phyloP scores from a whole-genome alignment of 2,888 invertebrate genomes.

The Habroteleia sp. region DNA sequence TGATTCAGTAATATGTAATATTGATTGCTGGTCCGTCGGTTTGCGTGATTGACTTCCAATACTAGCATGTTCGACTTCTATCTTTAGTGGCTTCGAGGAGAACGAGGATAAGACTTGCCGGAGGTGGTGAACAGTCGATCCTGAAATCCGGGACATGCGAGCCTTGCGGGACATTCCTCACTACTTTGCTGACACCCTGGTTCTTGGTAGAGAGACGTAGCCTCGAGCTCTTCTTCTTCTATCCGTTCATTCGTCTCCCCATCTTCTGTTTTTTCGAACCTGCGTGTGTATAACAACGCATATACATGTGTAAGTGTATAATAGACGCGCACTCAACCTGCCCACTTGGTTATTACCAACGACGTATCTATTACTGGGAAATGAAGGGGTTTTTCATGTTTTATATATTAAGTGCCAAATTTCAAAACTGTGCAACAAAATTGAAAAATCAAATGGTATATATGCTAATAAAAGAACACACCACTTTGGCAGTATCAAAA shows the following conservation, averaged over 20 bases:
- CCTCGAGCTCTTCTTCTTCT: slow-evolving; percentile 66
- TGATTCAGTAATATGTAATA: slow-evolving; percentile 45
- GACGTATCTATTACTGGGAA: slow-evolving; percentile 54
- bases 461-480: no score
- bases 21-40: slow-evolving; percentile 65
- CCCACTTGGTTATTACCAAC: slow-evolving; percentile 59
- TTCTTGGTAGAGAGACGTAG: slow-evolving; percentile 71
- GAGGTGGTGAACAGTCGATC: slow-evolving; percentile 67
- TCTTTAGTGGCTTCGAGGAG: slow-evolving; percentile 71
- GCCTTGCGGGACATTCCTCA: slow-evolving; percentile 80
- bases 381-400: no score
- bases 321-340: slow-evolving; percentile 58
- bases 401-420: no score
- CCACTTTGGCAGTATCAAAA: no score
- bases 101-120: slow-evolving; percentile 70
- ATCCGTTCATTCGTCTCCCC: slow-evolving; percentile 66
- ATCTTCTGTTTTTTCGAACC: slow-evolving; percentile 64
- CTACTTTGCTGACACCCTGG: slow-evolving; percentile 69
- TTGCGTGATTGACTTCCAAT: slow-evolving; percentile 75
- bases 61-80: slow-evolving; percentile 72
- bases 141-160: slow-evolving; percentile 80
- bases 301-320: slow-evolving; percentile 52
- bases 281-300: slow-evolving; percentile 56
- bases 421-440: no score
- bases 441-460: no score